Conservation (phyloP, 2,888 invertebrate species). For the Luffia ferchaultella region DNA sequence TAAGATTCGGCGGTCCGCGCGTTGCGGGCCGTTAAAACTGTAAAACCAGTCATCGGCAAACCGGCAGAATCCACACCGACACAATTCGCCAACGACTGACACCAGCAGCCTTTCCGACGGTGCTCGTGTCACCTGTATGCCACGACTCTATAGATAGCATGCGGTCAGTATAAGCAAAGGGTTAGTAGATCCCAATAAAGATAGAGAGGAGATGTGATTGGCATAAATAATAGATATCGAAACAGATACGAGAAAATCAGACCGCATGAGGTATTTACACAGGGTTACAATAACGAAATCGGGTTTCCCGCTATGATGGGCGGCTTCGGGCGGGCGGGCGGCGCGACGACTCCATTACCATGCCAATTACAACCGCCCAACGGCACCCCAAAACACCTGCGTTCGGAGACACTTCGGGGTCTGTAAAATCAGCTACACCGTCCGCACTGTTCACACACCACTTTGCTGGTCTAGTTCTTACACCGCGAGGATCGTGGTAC, state of each 20-base stretch:
- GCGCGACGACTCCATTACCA: conserved; percentile 41
- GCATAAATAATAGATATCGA: conserved; percentile 37
- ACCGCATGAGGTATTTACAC: conserved; percentile 16
- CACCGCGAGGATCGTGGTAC: background rate
- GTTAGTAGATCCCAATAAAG: conserved; percentile 24
- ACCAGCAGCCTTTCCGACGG: background rate
- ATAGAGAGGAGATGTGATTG: conserved; percentile 53
- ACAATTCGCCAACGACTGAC: too few relatives aligned
- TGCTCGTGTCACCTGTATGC: background rate
- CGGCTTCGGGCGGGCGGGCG: background rate
- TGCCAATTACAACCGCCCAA: conserved; percentile 61
- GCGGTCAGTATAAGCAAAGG: conserved; percentile 36
- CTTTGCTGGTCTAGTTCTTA: conserved; percentile 22
- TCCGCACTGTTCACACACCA: conserved; percentile 40
- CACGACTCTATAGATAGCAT: conserved; percentile 22
- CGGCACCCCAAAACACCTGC: conserved; percentile 22
- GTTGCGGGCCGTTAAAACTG: conserved; percentile 56
- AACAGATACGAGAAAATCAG: background rate
- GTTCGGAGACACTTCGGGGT: too few relatives aligned
- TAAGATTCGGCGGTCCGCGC: conserved; percentile 15
- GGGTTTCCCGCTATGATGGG: background rate
- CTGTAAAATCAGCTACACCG: conserved; percentile 19
- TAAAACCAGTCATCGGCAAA: conserved; percentile 24
- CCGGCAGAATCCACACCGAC: too few relatives aligned
- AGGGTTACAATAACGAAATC: conserved; percentile 20